A percentile compares a stretch with the other conserved stretches of the same genome.
These are phyloP conservation scores for Priocnemis perturbator DNA, from an alignment of 2,888 invertebrate genomes.

Conservation along the genomic window DNA sequence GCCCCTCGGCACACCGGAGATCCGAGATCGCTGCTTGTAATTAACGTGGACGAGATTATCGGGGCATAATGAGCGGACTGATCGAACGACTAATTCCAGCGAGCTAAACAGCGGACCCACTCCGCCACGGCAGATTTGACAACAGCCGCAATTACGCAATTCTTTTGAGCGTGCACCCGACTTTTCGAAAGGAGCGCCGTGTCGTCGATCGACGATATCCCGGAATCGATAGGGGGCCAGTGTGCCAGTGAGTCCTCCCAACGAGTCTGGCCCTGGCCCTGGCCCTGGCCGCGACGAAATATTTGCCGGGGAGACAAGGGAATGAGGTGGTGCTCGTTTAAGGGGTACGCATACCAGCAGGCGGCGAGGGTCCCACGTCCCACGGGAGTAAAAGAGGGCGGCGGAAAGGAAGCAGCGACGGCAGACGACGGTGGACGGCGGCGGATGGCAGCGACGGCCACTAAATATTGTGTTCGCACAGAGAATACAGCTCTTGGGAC, in stretches of 20 bases:
- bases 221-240: too few relatives aligned
- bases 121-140: too few relatives aligned
- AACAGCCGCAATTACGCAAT: too few relatives aligned
- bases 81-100: too few relatives aligned
- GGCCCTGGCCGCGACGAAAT: constrained; percentile 26
- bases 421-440: constrained; percentile 32
- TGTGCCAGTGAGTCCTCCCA: too few relatives aligned
- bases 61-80: too few relatives aligned
- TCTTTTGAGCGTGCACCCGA: too few relatives aligned
- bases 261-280: constrained; percentile 5
- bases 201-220: too few relatives aligned
- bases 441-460: constrained; percentile 53
- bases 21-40: constrained; percentile 10
- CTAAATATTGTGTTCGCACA: constrained; percentile 75
- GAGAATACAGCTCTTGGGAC: constrained; percentile 72
- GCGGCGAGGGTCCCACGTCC: constrained; percentile 49
- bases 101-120: too few relatives aligned
- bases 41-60: background rate
- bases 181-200: too few relatives aligned
- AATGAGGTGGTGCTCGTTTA: constrained; percentile 30
- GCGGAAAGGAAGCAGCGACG: constrained; percentile 25
- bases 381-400: constrained; percentile 41
- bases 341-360: constrained; percentile 54
- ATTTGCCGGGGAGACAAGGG: background rate
- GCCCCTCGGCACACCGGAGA: background rate